Percentiles rank a stretch among this genome's conserved stretches.
These are phyloP conservation scores for Neolamprologus ventralis DNA, from an alignment of 2,113 vertebrate genomes.

Conservation along the genomic window DNA sequence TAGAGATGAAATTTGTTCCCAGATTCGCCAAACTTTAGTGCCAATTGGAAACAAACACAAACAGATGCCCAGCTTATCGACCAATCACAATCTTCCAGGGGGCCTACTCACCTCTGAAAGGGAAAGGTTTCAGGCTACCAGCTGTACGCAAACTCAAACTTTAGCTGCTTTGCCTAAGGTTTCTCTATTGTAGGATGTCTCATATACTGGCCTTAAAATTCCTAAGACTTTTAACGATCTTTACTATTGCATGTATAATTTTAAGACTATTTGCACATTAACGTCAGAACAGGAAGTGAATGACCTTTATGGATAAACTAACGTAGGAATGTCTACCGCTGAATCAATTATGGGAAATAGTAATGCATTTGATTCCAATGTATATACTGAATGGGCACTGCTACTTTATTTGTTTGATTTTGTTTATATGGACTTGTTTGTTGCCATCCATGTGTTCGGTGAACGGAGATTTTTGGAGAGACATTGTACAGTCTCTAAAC, in stretches of 20 bases:
- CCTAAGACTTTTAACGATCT: slow-evolving; percentile 62
- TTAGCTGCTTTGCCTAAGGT: slow-evolving; percentile 58
- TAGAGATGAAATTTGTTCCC: background rate
- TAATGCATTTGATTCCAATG: slow-evolving; percentile 59
- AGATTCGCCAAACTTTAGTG: background rate
- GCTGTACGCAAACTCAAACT: slow-evolving; percentile 54
- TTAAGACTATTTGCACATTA: slow-evolving; percentile 75
- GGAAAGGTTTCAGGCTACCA: slow-evolving; percentile 51
- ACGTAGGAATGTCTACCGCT: slow-evolving; percentile 59
- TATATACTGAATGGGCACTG: slow-evolving; percentile 62
- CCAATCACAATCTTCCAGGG: slow-evolving; percentile 20
- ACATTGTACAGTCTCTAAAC: background rate
- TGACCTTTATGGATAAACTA: slow-evolving; percentile 49
- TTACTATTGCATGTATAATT: slow-evolving; percentile 73
- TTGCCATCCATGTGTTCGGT: slow-evolving; percentile 41
- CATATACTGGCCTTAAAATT: slow-evolving; percentile 69
- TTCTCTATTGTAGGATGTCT: slow-evolving; percentile 62
- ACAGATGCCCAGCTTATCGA: background rate
- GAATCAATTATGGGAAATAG: slow-evolving; percentile 48
- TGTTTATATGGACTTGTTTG: slow-evolving; percentile 44
- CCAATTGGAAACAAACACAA: background rate
- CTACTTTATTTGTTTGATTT: slow-evolving; percentile 46
- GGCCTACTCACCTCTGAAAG: slow-evolving; percentile 47
- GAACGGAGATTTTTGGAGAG: background rate
- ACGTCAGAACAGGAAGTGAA: slow-evolving; percentile 60